These are phyloP conservation scores for Corynorhinus townsendii DNA, from an alignment of 2,113 vertebrate species.

Conservation along the genomic window DNA sequence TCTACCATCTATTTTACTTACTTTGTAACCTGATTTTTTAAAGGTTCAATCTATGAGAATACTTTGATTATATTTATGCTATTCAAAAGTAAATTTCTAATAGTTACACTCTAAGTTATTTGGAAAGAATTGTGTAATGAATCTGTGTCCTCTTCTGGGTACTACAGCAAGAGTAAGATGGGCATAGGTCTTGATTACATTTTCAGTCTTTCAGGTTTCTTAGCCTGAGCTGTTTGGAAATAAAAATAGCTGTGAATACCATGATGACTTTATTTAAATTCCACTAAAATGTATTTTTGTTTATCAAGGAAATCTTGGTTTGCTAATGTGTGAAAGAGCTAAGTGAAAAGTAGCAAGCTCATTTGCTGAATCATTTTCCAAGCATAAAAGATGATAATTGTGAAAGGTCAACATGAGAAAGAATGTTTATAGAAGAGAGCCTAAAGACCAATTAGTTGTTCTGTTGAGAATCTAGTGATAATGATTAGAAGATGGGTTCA, in stretches of 20 bases:
- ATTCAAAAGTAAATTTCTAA: not conserved
- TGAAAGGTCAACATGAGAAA: not conserved
- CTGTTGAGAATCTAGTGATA: not conserved
- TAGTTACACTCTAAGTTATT: not conserved
- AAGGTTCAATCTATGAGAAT: not conserved
- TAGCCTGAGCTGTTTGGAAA: not conserved
- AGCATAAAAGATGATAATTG: not conserved
- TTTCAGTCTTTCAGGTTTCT: constrained; percentile 23
- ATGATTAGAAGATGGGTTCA: not conserved
- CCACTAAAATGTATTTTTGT: not conserved
- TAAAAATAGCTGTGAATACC: not conserved
- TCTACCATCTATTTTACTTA: not conserved
- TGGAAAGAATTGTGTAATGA: not conserved
- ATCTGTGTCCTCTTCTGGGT: not conserved
- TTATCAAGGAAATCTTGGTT: constrained; percentile 32
- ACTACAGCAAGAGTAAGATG: not conserved
- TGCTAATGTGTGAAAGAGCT: not conserved
- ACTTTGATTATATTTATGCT: not conserved
- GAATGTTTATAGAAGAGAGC: not conserved
- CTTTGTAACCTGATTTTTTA: not conserved
- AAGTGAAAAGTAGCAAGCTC: not conserved
- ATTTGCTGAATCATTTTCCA: not conserved
- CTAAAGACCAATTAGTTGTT: not conserved
- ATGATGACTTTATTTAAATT: constrained; percentile 13
- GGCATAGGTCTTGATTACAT: not conserved